Conservation (phyloP, 2,888 invertebrate genomes). For the Tipula helvola region DNA sequence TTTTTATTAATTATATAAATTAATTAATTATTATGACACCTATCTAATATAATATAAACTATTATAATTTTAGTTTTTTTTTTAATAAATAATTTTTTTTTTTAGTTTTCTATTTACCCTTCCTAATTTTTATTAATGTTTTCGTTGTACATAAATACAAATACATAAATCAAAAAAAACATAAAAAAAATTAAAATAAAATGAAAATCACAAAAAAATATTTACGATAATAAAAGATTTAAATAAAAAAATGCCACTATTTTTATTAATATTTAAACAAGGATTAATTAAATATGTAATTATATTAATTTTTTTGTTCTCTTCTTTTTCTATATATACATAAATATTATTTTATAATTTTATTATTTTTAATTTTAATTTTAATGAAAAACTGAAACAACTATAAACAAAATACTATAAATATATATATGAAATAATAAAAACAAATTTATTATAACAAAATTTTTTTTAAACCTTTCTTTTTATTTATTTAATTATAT, state of each 20-base stretch:
- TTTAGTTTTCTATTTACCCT: neutral
- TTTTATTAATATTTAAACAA: neutral
- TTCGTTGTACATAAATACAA: neutral
- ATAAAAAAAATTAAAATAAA: neutral
- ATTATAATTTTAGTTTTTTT: neutral
- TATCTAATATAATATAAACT: neutral
- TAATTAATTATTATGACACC: neutral
- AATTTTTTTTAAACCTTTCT: neutral
- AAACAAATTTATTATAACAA: constrained; percentile 1
- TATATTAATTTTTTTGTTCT: neutral
- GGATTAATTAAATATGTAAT: neutral
- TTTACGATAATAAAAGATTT: neutral
- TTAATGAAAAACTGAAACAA: neutral
- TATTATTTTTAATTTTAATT: neutral
- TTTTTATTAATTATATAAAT: neutral
- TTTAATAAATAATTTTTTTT: neutral
- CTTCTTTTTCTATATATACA: neutral
- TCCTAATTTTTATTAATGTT: neutral
- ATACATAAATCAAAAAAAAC: neutral
- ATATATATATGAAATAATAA: neutral
- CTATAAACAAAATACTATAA: neutral
- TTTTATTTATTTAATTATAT: neutral
- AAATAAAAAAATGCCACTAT: neutral
- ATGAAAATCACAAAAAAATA: neutral
- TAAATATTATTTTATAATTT: neutral